These are phyloP conservation scores for Gobio occitaniae DNA, from an alignment of 2,797 vertebrate species.

Conservation along the genomic window DNA sequence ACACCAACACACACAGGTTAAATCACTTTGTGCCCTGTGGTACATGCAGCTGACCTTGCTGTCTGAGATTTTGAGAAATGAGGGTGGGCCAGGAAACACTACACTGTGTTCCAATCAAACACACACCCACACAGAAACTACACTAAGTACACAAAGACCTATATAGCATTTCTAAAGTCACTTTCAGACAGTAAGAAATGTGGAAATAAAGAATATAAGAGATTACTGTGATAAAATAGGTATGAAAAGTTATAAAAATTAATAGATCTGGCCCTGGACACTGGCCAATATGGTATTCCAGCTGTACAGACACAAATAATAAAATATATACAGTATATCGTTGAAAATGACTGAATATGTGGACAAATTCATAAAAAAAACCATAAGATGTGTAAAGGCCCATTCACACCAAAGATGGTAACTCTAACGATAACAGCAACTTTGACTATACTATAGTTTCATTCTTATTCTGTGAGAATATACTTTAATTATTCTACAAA, in stretches of 20 bases:
- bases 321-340: too few species aligned
- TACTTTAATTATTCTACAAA: too few species aligned
- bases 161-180: neutral
- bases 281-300: neutral
- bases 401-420: neutral
- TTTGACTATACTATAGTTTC: neutral
- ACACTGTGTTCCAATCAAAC: neutral
- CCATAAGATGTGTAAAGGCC: neutral
- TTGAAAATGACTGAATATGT: too few species aligned
- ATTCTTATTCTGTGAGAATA: too few species aligned
- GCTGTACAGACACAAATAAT: too few species aligned
- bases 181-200: neutral
- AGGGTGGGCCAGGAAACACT: slow-evolving; percentile 16
- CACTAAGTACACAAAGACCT: neutral
- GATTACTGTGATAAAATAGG: neutral
- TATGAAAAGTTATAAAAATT: neutral
- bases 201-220: neutral
- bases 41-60: slow-evolving; percentile 12
- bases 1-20: slow-evolving; percentile 17
- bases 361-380: too few species aligned
- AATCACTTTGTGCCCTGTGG: slow-evolving; percentile 27
- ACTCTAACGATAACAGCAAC: neutral
- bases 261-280: neutral
- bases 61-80: slow-evolving; percentile 36
- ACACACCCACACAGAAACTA: neutral